Base-by-base conservation (phyloP, 2,797 vertebrate genomes). In the Danio choprae region DNA sequence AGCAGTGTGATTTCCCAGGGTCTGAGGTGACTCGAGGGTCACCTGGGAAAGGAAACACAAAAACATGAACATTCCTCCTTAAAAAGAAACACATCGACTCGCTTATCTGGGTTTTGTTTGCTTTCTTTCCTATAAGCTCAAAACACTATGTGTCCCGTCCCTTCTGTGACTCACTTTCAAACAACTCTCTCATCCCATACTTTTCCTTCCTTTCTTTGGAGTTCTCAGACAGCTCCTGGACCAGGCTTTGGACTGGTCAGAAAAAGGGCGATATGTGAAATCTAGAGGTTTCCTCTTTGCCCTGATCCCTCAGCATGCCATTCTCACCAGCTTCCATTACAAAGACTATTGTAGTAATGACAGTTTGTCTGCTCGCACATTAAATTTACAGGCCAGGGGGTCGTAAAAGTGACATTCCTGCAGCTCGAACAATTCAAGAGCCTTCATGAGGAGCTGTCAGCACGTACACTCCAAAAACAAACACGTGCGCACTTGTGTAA, bases 271-370 rank as follows among this genome's bases (percentile, higher is more conserved):
- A 71, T 15, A 64, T 9, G 9, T 73, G 48, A 62, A 73, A 38
- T 63, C 46, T 51, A 41, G 80, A 65, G 38, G 41, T 43, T 86
- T 84, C 83, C 87, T 83, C 59, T 63, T 29, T 64, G n/a, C 46
- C 56, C 59, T 7, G 0, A 55, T 68, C 20, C 40, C 59, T 56
- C 62, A 48, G 40, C 62, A 84, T 76, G 73, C 70, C 74, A 55
- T 84, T 88, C 82, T 79, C 81, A 82, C 79, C 79, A 53, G 74
- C 59, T 69, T 48, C 20, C 38, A 69, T 60, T 41, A 81, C 77
- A 77, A 84, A 84, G 77, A 70, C 60, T 58, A 82, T 73, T 85
- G 86, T 87, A 84, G 36, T 73, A 55, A 84, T 73, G 48, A 79
- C 69, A 56, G 75, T 48, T 56, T 18, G 44, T 55, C 44, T 48